These are phyloP conservation scores for Eudyptes chrysolophus DNA, from an alignment of 2,113 vertebrate genomes.

Conservation along the genomic window DNA sequence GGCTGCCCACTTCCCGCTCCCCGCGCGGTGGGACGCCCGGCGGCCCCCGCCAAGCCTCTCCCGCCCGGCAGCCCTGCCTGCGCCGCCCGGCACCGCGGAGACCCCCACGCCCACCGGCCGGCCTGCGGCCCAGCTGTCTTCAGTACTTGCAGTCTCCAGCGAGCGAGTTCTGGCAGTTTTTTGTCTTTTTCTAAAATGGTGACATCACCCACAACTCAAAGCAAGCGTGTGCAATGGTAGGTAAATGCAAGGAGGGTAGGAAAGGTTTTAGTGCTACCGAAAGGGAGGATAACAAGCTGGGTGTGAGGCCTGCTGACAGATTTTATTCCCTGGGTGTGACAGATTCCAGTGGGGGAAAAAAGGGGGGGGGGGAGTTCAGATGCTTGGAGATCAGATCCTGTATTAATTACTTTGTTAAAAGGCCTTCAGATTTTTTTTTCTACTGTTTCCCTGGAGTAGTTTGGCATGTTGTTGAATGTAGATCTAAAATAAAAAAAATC, in stretches of 20 bases:
- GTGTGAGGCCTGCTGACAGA: neutral
- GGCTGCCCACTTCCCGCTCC: neutral
- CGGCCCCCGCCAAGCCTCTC: neutral
- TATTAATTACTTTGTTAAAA: neutral
- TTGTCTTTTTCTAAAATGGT: rapidly evolving
- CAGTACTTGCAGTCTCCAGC: rapidly evolving
- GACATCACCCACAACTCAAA: rapidly evolving
- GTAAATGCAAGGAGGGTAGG: neutral
- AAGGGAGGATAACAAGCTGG: neutral
- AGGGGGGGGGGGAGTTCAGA: rapidly evolving
- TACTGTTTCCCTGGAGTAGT: neutral
- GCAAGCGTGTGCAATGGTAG: neutral
- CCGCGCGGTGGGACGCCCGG: no score
- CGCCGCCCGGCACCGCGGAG: neutral
- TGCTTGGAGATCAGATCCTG: neutral
- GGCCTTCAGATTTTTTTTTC: neutral
- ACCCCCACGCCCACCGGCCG: no score
- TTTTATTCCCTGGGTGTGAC: constrained; percentile 35
- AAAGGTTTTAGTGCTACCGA: neutral
- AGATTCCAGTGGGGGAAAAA: neutral
- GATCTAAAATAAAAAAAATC: neutral
- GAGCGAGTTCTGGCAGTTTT: rapidly evolving
- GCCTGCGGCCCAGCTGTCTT: neutral
- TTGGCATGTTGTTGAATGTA: neutral
- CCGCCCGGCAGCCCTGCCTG: neutral